Evolutionary conservation across 1,140 invertebrate species (phyloP), one percentile per base, ranked within the genome.

Genomic region (Drosophila cardini): DNA sequence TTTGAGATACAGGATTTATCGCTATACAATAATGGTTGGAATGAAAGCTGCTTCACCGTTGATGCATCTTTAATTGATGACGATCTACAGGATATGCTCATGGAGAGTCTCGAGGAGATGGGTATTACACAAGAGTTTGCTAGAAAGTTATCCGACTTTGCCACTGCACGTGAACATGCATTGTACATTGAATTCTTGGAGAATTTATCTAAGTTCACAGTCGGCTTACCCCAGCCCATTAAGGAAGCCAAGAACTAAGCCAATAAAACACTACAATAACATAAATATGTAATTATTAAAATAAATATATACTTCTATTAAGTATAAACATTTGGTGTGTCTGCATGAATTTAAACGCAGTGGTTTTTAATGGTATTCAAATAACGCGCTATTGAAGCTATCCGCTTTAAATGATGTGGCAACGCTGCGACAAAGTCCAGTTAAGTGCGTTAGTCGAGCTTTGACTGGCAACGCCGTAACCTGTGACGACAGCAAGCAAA

Each of bases 391-490:
- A 0, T 26, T 26, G 4, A 6, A 9, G 11, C 11, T 42, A 57
- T 2, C 13, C 5, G 26, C 42, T 58, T 58, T 45, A 2, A 11
- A 15, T 21, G 4, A 9, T 30, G 10, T 72, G 70, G 70, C 63
- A 72, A 68, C 70, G 30, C 63, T 38, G 13, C 15, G 11, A 9
- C 46, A 15, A 72, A 72, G 30, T 38, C 55, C 45, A 58, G 53
- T 68, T 68, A 68, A 50, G 9, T 30, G 1, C 18, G 45, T 11
- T 32, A 60, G 63, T 30, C 30, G 38, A 72, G 63, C 62, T 67
- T 67, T 72, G 53, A 32, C 38, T 72, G 70, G 70, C 70, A 72
- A 72, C 70, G 53, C 63, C 70, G 53, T 72, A 52, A 67, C 53
- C 46, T 52, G 62, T 72, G 62, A 72, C 63, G 70, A 72, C 45